Conservation (phyloP, 2,113 vertebrate species). For the Crypturellus undulatus region DNA sequence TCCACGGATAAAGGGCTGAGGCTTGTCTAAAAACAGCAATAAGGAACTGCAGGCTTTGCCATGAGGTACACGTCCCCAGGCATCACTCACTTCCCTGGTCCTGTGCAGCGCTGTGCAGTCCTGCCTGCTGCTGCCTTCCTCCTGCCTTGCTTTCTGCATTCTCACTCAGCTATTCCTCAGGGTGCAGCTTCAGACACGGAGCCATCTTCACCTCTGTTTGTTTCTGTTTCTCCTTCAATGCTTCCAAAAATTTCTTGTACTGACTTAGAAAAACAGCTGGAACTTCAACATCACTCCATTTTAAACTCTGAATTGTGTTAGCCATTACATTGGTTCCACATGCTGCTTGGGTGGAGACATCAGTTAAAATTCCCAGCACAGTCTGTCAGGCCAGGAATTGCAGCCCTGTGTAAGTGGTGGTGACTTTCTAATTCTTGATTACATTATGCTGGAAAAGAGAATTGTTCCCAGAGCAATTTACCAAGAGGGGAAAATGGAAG, state of each 20-base stretch:
- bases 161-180: not conserved
- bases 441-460: slow-evolving; percentile 2
- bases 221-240: slow-evolving; percentile 13
- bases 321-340: slow-evolving; percentile 51
- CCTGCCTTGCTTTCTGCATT: not conserved
- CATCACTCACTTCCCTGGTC: not conserved
- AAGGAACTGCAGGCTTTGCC: not conserved
- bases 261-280: slow-evolving; percentile 30
- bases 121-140: not conserved
- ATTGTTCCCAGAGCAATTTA: slow-evolving; percentile 49
- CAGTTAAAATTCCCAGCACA: slow-evolving; percentile 31
- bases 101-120: not conserved
- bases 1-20: not conserved
- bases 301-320: slow-evolving; percentile 62
- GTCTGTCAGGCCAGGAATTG: slow-evolving; percentile 44
- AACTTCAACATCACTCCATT: slow-evolving; percentile 61
- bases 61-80: not conserved
- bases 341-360: slow-evolving; percentile 57
- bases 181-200: not conserved
- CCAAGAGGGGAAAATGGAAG: slow-evolving; percentile 2
- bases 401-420: slow-evolving; percentile 36
- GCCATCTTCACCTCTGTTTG: slow-evolving; percentile 10
- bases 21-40: not conserved
- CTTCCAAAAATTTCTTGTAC: slow-evolving; percentile 1
- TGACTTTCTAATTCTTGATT: slow-evolving; percentile 52